phyloP scores from a whole-genome alignment of 2,797 vertebrate species.

The Galago senegalensis region DNA sequence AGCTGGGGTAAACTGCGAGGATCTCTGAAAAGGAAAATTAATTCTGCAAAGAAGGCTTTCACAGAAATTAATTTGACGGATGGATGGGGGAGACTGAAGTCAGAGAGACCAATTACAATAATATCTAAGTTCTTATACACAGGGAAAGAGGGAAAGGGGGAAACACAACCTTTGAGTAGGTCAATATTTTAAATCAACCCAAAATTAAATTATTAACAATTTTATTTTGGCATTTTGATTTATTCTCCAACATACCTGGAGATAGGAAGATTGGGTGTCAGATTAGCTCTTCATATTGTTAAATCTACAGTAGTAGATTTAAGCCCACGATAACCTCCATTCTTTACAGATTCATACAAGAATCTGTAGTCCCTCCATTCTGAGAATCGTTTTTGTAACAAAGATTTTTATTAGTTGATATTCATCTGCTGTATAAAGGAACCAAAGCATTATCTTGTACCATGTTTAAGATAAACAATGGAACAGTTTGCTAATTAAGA shows the following conservation, averaged over 20 bases:
- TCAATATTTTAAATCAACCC: constrained; percentile 42
- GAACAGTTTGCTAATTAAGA: constrained; percentile 66
- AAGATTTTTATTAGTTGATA: constrained; percentile 40
- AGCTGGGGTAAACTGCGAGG: not conserved
- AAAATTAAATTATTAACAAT: constrained; percentile 3
- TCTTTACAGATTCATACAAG: not conserved
- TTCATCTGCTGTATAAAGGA: constrained; percentile 27
- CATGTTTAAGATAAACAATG: constrained; percentile 46
- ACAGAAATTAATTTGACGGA: constrained; percentile 51
- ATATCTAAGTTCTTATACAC: constrained; percentile 28
- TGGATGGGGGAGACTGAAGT: not conserved
- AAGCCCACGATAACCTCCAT: not conserved
- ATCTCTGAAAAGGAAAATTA: constrained; percentile 60
- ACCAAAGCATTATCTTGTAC: constrained; percentile 44
- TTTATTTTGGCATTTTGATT: constrained; percentile 46
- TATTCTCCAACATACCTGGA: not conserved
- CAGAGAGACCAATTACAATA: not conserved
- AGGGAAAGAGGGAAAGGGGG: not conserved
- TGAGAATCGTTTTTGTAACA: constrained; percentile 26
- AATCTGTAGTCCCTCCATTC: not conserved
- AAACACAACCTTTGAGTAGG: not conserved
- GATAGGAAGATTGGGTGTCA: not conserved
- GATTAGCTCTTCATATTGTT: not conserved
- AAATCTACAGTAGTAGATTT: not conserved
- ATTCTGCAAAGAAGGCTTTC: constrained; percentile 29